Base-by-base conservation (phyloP, 1,140 invertebrate genomes). In the Drosophila ogumai region DNA sequence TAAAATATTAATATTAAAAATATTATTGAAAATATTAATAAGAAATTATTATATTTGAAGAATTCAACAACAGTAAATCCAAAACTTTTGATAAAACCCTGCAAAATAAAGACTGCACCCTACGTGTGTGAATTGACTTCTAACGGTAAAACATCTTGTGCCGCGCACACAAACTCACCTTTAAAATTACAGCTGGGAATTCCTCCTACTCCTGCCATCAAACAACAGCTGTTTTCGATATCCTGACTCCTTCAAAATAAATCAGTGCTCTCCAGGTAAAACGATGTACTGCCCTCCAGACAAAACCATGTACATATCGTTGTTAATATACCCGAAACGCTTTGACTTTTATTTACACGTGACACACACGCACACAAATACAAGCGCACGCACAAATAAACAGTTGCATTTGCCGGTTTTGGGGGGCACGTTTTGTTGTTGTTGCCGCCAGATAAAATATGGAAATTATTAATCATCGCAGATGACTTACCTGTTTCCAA, bases 371-470 rank as follows among this genome's bases (percentile, higher is more conserved):
- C 12, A 66, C 38, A 44, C 40, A 71, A 38, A 58, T 3, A 59
- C 40, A 66, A 10, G 8, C 13, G 43, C 60, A 54, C 63, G 43
- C 50, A 28, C 15, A 31, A 40, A 46, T 69, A 56, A 71, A 71
- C 68, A 58, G 65, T 58, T 71, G 66, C 66, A 56, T 72, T 68
- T 72, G 67, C 68, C 68, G 68, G 68, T 49, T 58, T 46, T 34
- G 15, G 22, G 67, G 19, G 47, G 52, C 44, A 32, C 25, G 38
- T 22, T 59, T 32, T 41, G 36, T 52, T 67, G 36, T 72, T 34
- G 67, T 31, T 46, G 66, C 50, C 52, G 66, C 41, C 50, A 47
- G 34, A 38, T 34, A 31, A 58, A 41, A 36, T 34, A 66, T 46
- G 41, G n/a, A 63, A 36, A 63, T 44, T 31, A 8, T 19, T 12